Percentiles rank a stretch among this genome's conserved stretches.
These are phyloP conservation scores for Nomada fabriciana DNA, from an alignment of 2,888 invertebrate species.

Conservation along the genomic window DNA sequence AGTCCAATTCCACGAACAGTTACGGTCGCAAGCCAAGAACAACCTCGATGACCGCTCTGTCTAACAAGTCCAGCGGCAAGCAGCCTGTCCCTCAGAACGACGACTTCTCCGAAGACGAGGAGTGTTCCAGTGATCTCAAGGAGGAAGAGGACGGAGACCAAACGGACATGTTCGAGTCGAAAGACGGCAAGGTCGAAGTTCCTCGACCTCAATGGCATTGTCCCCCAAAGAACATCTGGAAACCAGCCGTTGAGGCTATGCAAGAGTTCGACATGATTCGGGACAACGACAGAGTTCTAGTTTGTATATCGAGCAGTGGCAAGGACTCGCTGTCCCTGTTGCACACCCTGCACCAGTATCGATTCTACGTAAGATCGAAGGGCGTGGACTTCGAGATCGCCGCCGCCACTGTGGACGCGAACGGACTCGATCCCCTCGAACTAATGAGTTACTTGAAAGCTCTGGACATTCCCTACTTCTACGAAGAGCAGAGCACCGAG, in stretches of 20 bases:
- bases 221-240: constrained; percentile 93
- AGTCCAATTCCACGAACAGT: constrained; percentile 77
- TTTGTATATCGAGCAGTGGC: constrained; percentile 92
- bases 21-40: constrained; percentile 72
- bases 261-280: constrained; percentile 93
- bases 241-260: constrained; percentile 92
- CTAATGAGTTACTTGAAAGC: constrained; percentile 86
- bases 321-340: constrained; percentile 93
- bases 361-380: constrained; percentile 90
- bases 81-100: constrained; percentile 72
- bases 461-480: constrained; percentile 87
- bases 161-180: constrained; percentile 38
- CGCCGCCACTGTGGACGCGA: constrained; percentile 90
- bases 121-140: constrained; percentile 64
- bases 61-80: constrained; percentile 63
- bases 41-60: constrained; percentile 51
- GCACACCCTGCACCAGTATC: constrained; percentile 93
- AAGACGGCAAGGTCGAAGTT: constrained; percentile 83
- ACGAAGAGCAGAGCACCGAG: constrained; percentile 88
- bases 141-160: constrained; percentile 73
- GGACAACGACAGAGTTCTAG: constrained; percentile 92
- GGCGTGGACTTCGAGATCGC: constrained; percentile 91
- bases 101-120: constrained; percentile 81
- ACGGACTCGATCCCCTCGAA: constrained; percentile 86
- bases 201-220: constrained; percentile 87